Conservation (phyloP, 2,113 vertebrate genomes). For the Carassius carassius region DNA sequence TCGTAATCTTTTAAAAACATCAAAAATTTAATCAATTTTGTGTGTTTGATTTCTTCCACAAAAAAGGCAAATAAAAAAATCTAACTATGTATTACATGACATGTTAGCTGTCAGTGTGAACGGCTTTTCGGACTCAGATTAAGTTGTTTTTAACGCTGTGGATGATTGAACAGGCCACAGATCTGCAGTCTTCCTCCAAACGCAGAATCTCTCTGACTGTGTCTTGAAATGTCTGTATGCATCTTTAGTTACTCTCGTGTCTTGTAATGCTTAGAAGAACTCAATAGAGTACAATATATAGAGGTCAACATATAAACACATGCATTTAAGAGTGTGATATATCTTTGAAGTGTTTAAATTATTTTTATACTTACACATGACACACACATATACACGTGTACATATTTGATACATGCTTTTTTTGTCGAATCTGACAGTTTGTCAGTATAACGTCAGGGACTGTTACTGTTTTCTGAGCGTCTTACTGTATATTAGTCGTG, state of each 20-base stretch:
- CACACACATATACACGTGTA: conserved; percentile 40
- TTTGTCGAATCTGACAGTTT: conserved; percentile 70
- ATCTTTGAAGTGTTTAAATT: conserved; percentile 72
- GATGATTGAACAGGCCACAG: conserved; percentile 52
- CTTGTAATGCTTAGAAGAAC: conserved; percentile 69
- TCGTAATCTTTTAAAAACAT: neutral
- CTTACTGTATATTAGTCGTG: conserved; percentile 63
- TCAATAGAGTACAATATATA: conserved; percentile 15
- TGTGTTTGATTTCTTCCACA: neutral
- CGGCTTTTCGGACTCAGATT: conserved; percentile 10
- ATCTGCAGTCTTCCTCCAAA: conserved; percentile 77
- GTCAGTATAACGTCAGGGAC: conserved; percentile 77
- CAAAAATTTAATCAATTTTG: neutral
- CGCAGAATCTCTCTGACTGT: conserved; percentile 61
- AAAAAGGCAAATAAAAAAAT: no score
- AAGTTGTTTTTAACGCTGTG: neutral
- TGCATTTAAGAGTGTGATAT: conserved; percentile 71
- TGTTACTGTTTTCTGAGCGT: conserved; percentile 71
- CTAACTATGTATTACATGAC: no score
- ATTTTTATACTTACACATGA: conserved; percentile 76
- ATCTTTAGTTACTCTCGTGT: conserved; percentile 67
- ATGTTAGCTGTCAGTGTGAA: conserved; percentile 18
- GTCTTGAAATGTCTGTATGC: conserved; percentile 53
- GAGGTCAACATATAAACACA: conserved; percentile 53
- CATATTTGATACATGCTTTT: conserved; percentile 55